Percentiles rank a stretch among this genome's conserved stretches.
These are phyloP conservation scores for Campoletis raptor DNA, from an alignment of 2,888 invertebrate species.

Conservation along the genomic window DNA sequence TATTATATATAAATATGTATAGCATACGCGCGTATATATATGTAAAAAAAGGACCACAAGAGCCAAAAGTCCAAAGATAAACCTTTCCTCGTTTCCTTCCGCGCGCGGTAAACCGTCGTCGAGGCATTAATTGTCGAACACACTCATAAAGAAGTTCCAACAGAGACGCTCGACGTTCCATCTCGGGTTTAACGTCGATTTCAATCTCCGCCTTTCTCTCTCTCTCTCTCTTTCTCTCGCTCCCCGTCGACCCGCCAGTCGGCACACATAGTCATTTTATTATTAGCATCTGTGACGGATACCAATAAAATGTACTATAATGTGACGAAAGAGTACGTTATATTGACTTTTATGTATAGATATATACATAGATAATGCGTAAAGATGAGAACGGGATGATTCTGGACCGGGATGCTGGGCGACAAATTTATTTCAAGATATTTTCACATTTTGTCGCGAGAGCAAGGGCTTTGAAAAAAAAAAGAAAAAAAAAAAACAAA, in stretches of 20 bases:
- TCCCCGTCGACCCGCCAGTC: background rate
- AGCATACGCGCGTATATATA: background rate
- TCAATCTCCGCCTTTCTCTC: constrained; percentile 29
- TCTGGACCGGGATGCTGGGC: constrained; percentile 30
- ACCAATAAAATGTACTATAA: constrained; percentile 64
- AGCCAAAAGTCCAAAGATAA: constrained; percentile 67
- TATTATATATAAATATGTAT: background rate
- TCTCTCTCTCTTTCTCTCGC: constrained; percentile 4
- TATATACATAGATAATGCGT: constrained; percentile 1
- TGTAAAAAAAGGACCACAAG: constrained; percentile 34
- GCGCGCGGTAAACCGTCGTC: constrained; percentile 54
- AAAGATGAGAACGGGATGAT: constrained; percentile 21
- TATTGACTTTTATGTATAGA: background rate
- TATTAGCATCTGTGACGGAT: constrained; percentile 64
- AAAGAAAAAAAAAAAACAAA: background rate
- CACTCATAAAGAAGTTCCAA: constrained; percentile 65
- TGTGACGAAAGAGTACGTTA: constrained; percentile 64
- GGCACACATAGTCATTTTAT: constrained; percentile 50
- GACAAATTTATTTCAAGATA: constrained; percentile 37
- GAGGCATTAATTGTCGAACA: constrained; percentile 68
- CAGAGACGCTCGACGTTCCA: constrained; percentile 16
- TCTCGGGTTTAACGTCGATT: constrained; percentile 61
- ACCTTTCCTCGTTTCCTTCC: constrained; percentile 65
- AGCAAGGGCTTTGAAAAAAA: background rate
- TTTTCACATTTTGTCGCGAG: constrained; percentile 11